These are phyloP conservation scores for Ceriagrion tenellum DNA, from an alignment of 2,888 invertebrate genomes.

Conservation along the genomic window DNA sequence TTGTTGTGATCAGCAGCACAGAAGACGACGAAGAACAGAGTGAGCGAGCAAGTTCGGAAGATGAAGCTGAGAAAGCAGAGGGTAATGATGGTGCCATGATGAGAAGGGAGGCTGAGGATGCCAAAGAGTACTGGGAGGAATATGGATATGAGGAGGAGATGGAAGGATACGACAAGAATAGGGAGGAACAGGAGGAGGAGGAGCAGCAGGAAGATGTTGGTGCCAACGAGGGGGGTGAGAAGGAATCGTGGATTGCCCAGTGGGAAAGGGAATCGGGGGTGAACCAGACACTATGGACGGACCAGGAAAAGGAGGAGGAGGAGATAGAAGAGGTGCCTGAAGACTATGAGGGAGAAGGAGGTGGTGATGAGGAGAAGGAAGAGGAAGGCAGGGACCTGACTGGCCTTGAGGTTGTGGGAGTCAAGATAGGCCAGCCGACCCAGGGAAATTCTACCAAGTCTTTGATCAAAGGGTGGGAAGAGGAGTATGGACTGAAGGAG, in stretches of 20 bases:
- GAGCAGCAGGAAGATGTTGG: neutral
- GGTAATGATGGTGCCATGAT: neutral
- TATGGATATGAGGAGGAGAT: constrained; percentile 1
- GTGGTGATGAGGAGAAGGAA: neutral
- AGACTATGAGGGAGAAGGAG: neutral
- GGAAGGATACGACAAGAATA: neutral
- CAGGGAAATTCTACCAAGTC: neutral
- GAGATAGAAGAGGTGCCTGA: neutral
- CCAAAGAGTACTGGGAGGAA: neutral
- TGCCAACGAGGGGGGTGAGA: neutral
- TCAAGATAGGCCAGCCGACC: neutral
- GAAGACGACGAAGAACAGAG: constrained; percentile 6
- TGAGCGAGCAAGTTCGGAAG: neutral
- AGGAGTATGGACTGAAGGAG: constrained; percentile 16
- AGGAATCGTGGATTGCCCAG: constrained; percentile 11
- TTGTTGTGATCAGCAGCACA: constrained; percentile 43
- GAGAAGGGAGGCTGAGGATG: neutral
- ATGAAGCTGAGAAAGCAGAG: neutral
- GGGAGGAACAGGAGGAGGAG: neutral
- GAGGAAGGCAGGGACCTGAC: neutral
- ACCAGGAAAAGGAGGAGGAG: neutral
- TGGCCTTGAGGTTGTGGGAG: neutral
- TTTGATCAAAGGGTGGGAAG: constrained; percentile 10
- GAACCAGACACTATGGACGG: neutral
- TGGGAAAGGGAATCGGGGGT: constrained; percentile 45